Conservation (phyloP, 2,888 invertebrate genomes). For the Plagodis pulveraria region DNA sequence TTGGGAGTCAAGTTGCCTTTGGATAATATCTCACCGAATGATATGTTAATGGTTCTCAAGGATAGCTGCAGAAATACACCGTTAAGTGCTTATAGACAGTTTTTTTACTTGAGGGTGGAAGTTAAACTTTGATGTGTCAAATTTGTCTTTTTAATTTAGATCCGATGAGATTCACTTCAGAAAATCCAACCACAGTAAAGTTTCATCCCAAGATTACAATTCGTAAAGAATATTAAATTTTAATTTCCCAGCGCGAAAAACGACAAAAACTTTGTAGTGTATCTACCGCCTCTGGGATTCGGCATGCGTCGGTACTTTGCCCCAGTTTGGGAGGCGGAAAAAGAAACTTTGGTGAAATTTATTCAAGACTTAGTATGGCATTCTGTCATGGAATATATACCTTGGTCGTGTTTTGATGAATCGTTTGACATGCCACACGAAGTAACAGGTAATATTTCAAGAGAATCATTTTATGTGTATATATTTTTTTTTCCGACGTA, state of each 20-base stretch:
- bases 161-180: constrained; percentile 2
- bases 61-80: no score
- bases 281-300: constrained; percentile 60
- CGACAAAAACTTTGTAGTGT: constrained; percentile 58
- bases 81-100: no score
- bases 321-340: constrained; percentile 46
- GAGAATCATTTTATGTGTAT: neutral
- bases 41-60: no score
- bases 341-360: constrained; percentile 43
- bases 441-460: constrained; percentile 55
- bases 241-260: constrained; percentile 57
- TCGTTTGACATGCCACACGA: constrained; percentile 58
- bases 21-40: no score
- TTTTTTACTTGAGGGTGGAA: no score
- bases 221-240: constrained; percentile 4
- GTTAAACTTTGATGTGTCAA: no score
- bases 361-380: constrained; percentile 61
- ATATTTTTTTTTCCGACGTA: no score
- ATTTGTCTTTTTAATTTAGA: neutral
- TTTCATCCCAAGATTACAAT: neutral
- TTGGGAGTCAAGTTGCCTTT: no score
- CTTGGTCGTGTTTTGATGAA: constrained; percentile 59
- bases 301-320: constrained; percentile 67
- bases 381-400: constrained; percentile 54
- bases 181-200: neutral